Evolutionary conservation across 2,113 vertebrate species (phyloP), one percentile per base, ranked within the genome.

Genomic region (Excalfactoria chinensis): DNA sequence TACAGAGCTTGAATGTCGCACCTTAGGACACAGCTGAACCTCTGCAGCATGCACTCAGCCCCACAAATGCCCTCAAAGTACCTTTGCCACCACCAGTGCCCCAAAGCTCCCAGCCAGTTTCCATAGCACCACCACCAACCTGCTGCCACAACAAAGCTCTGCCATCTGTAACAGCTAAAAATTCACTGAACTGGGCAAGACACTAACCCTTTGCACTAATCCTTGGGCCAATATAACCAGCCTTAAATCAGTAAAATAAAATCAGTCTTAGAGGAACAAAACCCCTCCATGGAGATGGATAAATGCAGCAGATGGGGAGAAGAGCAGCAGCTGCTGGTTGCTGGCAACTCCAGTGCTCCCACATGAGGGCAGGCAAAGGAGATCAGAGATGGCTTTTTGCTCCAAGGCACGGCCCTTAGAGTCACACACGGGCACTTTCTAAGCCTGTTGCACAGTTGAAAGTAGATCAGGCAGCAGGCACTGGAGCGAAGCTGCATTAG

Each of bases 251-350:
- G 11, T 7, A 58, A 79, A 76, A 68, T 37, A 35, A 17, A 59
- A 89, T n/a, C 0, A 62, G 51, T 73, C n/a, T 18, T 44, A 75
- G 1, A 2, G 51, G 1, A 3, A 70, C 44, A 71, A 80, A 88
- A 49, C 6, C 2, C 5, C 19, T 86, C 17, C 9, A 5, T 1
- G 7, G 28, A 75, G 15, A 68, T 15, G 22, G 28, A 0, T 46
- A 75, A 82, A 1, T 14, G 51, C 22, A 88, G 19, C 37, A 67
- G 18, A 8, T 6, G 4, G 4, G 7, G 11, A 48, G 6, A 77
- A n/a, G 34, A 23, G 8, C 32, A 93, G 56, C 63, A 16, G 26
- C 55, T 90, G 48, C 18, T 19, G 63, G 87, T 32, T 4, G 2
- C 34, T 9, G 40, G 51, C 6, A 80, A 64, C n/a, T 60, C 6